These are phyloP conservation scores for Anagrus nilaparvatae DNA, from an alignment of 1,140 invertebrate genomes.

Conservation along the genomic window DNA sequence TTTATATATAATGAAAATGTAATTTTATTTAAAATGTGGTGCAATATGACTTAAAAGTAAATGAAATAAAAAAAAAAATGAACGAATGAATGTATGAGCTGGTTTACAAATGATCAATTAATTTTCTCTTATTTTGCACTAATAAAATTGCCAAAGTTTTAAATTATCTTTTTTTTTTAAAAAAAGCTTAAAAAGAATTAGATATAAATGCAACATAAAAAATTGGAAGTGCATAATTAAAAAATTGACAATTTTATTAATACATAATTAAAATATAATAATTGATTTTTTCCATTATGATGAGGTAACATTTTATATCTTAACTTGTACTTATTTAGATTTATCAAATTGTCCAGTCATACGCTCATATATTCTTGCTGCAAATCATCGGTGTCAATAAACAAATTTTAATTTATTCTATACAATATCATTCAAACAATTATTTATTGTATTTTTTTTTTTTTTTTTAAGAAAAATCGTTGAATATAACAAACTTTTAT, in stretches of 20 bases:
- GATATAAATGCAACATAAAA: slow-evolving; percentile 39
- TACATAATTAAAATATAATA: too few relatives aligned
- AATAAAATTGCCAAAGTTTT: slow-evolving; percentile 28
- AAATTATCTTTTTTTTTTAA: slow-evolving; percentile 21
- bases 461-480: slow-evolving; percentile 33
- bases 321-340: slow-evolving; percentile 48
- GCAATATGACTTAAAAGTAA: slow-evolving; percentile 49
- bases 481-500: slow-evolving; percentile 30
- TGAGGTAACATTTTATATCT: slow-evolving; percentile 48
- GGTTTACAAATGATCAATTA: slow-evolving; percentile 41
- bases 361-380: slow-evolving; percentile 41
- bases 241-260: slow-evolving; percentile 2
- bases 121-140: slow-evolving; percentile 30
- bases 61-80: too few relatives aligned
- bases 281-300: slow-evolving; percentile 40
- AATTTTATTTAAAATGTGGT: slow-evolving; percentile 49
- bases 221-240: slow-evolving; percentile 29
- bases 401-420: slow-evolving; percentile 22
- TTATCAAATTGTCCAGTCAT: slow-evolving; percentile 48
- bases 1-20: slow-evolving; percentile 44
- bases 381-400: slow-evolving; percentile 29
- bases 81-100: slow-evolving; percentile 46
- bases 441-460: too few relatives aligned
- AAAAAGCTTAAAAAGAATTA: slow-evolving; percentile 26
- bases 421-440: slow-evolving; percentile 31